Conservation (phyloP, 1,140 invertebrate species). For the Drosophila gunungcola region DNA sequence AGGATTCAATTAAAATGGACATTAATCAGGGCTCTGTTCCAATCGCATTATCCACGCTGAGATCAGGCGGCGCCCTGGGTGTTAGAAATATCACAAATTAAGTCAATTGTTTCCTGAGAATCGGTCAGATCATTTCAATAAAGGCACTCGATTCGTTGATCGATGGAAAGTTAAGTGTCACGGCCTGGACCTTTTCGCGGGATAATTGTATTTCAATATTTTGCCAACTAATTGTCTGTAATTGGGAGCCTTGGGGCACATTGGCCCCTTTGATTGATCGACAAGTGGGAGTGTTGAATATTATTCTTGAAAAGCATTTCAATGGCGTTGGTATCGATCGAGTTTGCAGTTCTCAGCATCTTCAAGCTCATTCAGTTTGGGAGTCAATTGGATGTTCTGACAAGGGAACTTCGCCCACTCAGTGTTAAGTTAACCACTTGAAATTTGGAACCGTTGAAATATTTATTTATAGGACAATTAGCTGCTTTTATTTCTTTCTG, state of each 20-base stretch:
- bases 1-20: slow-evolving; percentile 49
- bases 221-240: slow-evolving; percentile 77
- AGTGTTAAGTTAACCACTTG: slow-evolving; percentile 14
- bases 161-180: slow-evolving; percentile 63
- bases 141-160: slow-evolving; percentile 55
- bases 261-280: slow-evolving; percentile 64
- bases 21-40: slow-evolving; percentile 29
- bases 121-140: slow-evolving; percentile 46
- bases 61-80: slow-evolving; percentile 31
- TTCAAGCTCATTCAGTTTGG: neutral
- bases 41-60: slow-evolving; percentile 24
- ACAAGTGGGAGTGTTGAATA: slow-evolving; percentile 62
- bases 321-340: slow-evolving; percentile 14
- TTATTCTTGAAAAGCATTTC: slow-evolving; percentile 39
- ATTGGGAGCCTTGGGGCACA: slow-evolving; percentile 56
- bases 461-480: slow-evolving; percentile 12
- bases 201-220: slow-evolving; percentile 60
- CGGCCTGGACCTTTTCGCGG: slow-evolving; percentile 55
- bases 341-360: slow-evolving; percentile 6
- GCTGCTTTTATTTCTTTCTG: neutral
- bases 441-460: slow-evolving; percentile 1
- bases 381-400: slow-evolving; percentile 28
- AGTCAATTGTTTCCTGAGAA: slow-evolving; percentile 58
- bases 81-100: slow-evolving; percentile 56
- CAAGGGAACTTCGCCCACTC: slow-evolving; percentile 1